Evolutionary conservation across 2,888 invertebrate species (phyloP).

Genomic region (Euzophera pinguis): DNA sequence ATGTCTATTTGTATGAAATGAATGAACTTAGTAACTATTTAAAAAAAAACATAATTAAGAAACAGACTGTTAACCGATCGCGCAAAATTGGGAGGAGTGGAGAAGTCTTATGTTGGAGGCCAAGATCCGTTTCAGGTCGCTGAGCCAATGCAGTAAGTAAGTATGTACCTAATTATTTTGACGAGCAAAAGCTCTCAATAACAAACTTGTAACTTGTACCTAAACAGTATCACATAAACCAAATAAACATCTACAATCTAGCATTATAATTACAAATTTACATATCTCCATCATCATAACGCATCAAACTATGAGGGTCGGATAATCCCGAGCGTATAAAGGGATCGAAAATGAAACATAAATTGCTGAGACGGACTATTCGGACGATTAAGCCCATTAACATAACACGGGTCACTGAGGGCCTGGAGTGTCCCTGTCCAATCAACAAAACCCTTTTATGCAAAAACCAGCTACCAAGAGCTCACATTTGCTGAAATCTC

Average conservation of each 20-base stretch:
- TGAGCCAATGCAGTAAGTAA: no score
- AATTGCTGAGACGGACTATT: slow-evolving; percentile 71
- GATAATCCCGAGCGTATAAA: slow-evolving; percentile 72
- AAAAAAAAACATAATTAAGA: no score
- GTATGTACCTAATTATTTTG: no score
- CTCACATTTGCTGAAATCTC: slow-evolving; percentile 13
- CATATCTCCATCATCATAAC: slow-evolving; percentile 63
- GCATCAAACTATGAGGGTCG: slow-evolving; percentile 47
- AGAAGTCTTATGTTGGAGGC: no score
- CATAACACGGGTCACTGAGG: slow-evolving; percentile 65
- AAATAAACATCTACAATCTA: slow-evolving; percentile 5
- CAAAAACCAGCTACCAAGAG: slow-evolving; percentile 21
- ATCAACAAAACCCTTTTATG: slow-evolving; percentile 69
- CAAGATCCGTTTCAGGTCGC: no score
- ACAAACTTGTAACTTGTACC: no score
- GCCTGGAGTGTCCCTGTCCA: slow-evolving; percentile 57
- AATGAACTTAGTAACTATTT: no score
- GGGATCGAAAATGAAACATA: slow-evolving; percentile 80
- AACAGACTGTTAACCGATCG: no score
- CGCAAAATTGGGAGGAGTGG: no score
- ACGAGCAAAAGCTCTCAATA: no score
- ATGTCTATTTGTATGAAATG: no score
- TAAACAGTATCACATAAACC: slow-evolving; percentile 14
- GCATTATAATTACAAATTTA: slow-evolving; percentile 50
- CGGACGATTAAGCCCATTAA: slow-evolving; percentile 77